phyloP scores from a whole-genome alignment of 2,113 vertebrate genomes.

The Boleophthalmus pectinirostris region DNA sequence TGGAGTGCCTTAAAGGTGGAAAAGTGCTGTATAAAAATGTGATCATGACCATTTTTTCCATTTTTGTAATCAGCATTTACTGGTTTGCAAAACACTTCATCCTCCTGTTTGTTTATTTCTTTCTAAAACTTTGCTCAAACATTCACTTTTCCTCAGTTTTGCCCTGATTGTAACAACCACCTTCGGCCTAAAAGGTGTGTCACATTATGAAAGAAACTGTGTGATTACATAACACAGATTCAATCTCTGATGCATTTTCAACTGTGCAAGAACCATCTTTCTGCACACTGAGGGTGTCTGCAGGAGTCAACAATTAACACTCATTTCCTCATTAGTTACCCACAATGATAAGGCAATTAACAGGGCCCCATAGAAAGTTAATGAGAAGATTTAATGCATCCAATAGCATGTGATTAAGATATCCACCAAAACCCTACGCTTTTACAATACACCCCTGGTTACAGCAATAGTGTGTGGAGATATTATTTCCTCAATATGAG shows the following conservation, averaged over 20 bases:
- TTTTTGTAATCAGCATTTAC: no score
- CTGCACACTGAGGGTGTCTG: not conserved
- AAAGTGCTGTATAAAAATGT: no score
- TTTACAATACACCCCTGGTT: not conserved
- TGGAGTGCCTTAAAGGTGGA: no score
- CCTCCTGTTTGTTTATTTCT: no score
- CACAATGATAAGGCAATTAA: not conserved
- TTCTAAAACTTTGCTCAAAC: not conserved
- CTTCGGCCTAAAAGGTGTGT: not conserved
- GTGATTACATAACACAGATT: constrained; percentile 2
- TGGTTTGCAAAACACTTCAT: no score
- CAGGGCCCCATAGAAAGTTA: constrained; percentile 5
- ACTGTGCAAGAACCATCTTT: not conserved
- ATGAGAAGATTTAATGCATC: not conserved
- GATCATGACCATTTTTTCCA: no score
- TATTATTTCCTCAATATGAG: constrained; percentile 21
- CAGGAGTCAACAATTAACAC: constrained; percentile 18
- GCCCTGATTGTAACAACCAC: not conserved
- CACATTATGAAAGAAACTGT: not conserved
- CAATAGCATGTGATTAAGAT: not conserved
- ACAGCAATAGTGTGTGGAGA: not conserved
- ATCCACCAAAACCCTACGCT: not conserved
- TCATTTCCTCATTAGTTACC: constrained; percentile 9
- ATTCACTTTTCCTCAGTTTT: not conserved
- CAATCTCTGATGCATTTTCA: constrained; percentile 19